Base-by-base conservation (phyloP, 2,888 invertebrate genomes). In the Eustalomyia histrio region DNA sequence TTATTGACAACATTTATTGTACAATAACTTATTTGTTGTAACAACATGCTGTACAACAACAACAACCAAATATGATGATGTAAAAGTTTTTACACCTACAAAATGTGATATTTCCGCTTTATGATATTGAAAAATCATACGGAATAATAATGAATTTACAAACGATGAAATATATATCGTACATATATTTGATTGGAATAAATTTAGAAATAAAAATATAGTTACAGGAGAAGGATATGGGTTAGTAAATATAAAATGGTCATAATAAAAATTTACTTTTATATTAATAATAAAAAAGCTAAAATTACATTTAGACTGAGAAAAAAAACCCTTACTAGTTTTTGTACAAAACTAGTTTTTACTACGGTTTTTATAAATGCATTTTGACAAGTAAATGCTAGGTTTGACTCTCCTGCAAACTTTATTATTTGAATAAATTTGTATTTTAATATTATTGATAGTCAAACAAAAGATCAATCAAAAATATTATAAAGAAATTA, bases 1-100 rank as follows among this genome's bases (percentile, higher is more conserved):
- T 71, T 78, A 74, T 81, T 78, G 78, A 81, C 65, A 81, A 71
- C 58, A 71, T 81, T 71, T 78, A 65, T 78, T 78, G 69, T 57
- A 57, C 24, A 52, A 61, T 14, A 24, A 35, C 33, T n/a, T 21
- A 43, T 9, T 65, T 58, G 43, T 55, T 24, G 33, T 16, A 67
- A 60, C 24, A 52, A 52, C n/a, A 58, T 60, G 65, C n/a, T 17
- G 16, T n/a, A 16, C 5, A 7, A 57, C n/a, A 57, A 24, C 5
- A 29, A 9, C 33, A 58, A 35, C n/a, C 12, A 21, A 60, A 60
- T n/a, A 33, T 35, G 50, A 50, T 17, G 63, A 50, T 52, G 64
- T 24, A 64, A 29, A 69, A 64, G 50, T 64, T 35, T 75, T 69
- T 58, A 71, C 64, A 76, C 58, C 24, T 50, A 65, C 71, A 58